phyloP scores from a whole-genome alignment of 2,113 vertebrate species.

The Craseonycteris thonglongyai region DNA sequence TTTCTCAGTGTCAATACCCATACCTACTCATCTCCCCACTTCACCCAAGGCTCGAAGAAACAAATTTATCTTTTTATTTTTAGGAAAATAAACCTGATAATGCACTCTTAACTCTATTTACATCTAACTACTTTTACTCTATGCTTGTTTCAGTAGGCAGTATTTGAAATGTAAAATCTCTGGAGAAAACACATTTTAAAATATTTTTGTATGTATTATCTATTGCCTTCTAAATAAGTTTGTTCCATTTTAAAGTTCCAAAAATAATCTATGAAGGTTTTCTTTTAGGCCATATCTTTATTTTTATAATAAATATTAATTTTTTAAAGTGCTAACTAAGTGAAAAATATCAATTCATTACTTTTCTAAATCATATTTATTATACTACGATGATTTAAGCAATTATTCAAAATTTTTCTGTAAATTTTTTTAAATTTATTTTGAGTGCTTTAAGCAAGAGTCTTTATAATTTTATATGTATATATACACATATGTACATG shows the following conservation, averaged over 20 bases:
- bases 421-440: no score
- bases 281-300: background rate
- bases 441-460: background rate
- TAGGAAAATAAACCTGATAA: background rate
- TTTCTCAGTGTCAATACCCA: background rate
- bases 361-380: background rate
- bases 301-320: background rate
- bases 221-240: background rate
- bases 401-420: background rate
- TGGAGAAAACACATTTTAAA: background rate
- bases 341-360: background rate
- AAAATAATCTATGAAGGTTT: background rate
- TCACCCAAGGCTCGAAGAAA: background rate
- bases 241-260: background rate
- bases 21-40: background rate
- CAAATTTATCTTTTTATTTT: background rate
- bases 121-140: background rate
- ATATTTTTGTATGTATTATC: background rate
- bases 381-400: background rate
- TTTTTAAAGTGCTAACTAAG: background rate
- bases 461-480: background rate
- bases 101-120: background rate
- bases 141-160: background rate
- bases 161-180: background rate
- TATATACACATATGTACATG: background rate